Percentiles rank a stretch among this genome's conserved stretches.
Evolutionary conservation across 2,113 vertebrate species (phyloP).

Genomic region (Parus major): DNA sequence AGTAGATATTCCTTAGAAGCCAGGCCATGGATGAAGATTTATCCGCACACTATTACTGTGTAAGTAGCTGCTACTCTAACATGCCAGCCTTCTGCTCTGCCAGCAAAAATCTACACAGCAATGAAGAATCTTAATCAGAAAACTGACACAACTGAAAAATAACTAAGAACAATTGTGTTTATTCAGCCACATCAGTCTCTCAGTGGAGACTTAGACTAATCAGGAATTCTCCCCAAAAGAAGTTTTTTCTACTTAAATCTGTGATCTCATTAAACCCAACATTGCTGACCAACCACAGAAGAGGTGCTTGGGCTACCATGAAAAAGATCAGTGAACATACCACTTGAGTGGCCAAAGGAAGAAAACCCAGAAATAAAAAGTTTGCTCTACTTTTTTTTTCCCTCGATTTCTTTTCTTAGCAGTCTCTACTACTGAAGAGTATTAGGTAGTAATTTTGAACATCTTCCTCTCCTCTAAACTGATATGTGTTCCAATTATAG

Average conservation of each 20-base stretch:
- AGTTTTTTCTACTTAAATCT: not conserved
- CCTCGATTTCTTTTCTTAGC: not conserved
- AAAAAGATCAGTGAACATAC: not conserved
- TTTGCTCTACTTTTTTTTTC: not conserved
- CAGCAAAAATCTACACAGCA: not conserved
- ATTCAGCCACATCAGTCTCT: not conserved
- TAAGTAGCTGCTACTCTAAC: not conserved
- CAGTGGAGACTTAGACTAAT: not conserved
- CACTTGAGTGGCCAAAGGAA: not conserved
- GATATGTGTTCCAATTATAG: not conserved
- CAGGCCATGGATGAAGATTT: not conserved
- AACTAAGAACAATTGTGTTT: not conserved
- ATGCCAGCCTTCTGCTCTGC: not conserved
- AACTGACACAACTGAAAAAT: not conserved
- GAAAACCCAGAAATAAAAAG: not conserved
- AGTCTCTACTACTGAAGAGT: not conserved
- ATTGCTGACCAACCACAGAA: not conserved
- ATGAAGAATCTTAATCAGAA: not conserved
- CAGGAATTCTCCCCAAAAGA: not conserved
- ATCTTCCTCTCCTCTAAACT: not conserved
- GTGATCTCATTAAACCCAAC: not conserved
- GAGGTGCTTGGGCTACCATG: not conserved
- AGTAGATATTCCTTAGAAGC: not conserved
- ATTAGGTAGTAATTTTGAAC: not conserved
- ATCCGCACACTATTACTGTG: not conserved